Evolutionary conservation across 2,113 vertebrate genomes (phyloP), one percentile per base, ranked within the genome.

Genomic region (Hyla sarda): DNA sequence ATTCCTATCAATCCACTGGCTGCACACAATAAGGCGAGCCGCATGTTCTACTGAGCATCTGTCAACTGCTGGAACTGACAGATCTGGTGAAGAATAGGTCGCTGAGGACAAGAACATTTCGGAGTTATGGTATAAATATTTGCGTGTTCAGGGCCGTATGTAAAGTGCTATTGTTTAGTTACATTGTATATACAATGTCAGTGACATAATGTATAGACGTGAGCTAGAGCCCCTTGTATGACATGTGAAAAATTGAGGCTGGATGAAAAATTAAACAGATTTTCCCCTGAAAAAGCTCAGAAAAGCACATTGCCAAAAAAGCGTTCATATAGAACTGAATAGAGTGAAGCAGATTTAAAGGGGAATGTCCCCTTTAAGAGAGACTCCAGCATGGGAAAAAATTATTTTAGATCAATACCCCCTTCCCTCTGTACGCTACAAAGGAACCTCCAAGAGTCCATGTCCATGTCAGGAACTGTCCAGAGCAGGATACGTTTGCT

Each of bases 1-100:
- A 88, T 88, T 92, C 89, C 89, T 86, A 81, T 86, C 87, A 84
- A 86, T 74, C 69, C 75, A 71, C 78, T 82, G 30, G 67, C 77
- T 0, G 0, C 73, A 9, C 74, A 9, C 0, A 47, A n/a, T 48
- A 48, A n/a, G 10, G 30, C 83, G 79, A 83, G 62, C 9, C 48
- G 75, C 16, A 45, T 2, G 19, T 85, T 89, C 87, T 19, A 5
- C 21, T 2, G 52, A 56, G 32, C 84, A 85, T 78, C 89, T 88
- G 7, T 78, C 90, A 73, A 19, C 72, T 32, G 62, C 54, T 56
- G 16, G 60, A 75, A 84, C 79, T 85, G 88, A 90, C 88, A 87
- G 87, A 83, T 48, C 65, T 60, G 88, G n/a, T 19, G 25, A 16
- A 23, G 28, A 73, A 32, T 82, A 88, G 78, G 34, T 82, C 6